These are phyloP conservation scores for Ctenosaura bakeri DNA, from an alignment of 2,797 vertebrate species.

Conservation along the genomic window DNA sequence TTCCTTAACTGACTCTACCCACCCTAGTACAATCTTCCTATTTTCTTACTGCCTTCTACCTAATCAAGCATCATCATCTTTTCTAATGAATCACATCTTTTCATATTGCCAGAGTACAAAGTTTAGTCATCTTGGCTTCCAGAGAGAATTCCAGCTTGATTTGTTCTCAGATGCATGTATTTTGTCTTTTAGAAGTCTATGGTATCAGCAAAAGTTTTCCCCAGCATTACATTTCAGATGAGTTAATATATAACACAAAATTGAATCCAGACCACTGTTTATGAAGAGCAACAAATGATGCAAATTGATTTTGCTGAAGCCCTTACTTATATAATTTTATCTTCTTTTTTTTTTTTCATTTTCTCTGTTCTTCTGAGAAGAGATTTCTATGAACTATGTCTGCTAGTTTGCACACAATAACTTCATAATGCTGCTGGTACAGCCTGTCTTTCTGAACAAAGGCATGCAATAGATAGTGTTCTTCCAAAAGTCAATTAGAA, in stretches of 20 bases:
- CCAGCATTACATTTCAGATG: no score
- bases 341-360: neutral
- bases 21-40: no score
- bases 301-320: neutral
- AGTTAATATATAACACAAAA: neutral
- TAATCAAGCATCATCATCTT: no score
- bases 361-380: neutral
- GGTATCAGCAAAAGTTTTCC: no score
- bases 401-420: neutral
- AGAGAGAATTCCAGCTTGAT: no score
- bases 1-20: no score
- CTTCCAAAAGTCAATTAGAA: conserved; percentile 56
- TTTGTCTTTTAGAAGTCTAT: no score
- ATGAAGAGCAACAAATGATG: neutral
- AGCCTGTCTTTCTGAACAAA: conserved; percentile 11
- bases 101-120: no score
- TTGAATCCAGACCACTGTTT: neutral
- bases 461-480: conserved; percentile 23
- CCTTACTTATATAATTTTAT: neutral
- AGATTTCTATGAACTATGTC: neutral
- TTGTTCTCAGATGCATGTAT: no score
- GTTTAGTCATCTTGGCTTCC: no score
- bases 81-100: no score
- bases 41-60: no score
- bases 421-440: neutral